Conservation (phyloP, 2,797 vertebrate species). For the Xenentodon cancila region DNA sequence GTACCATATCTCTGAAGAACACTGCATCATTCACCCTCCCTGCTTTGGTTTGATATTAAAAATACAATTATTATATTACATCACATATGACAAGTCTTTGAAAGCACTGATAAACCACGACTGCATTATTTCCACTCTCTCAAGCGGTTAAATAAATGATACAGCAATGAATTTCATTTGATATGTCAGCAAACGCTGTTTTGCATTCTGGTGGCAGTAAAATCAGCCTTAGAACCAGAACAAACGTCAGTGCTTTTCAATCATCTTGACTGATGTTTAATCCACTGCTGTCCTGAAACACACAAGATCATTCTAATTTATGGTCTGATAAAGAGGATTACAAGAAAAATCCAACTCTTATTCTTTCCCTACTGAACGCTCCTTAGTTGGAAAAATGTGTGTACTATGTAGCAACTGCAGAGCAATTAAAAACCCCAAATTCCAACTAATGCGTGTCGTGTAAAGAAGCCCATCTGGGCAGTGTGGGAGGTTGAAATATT, state of each 20-base stretch:
- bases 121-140: constrained; percentile 65
- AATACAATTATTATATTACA: constrained; percentile 76
- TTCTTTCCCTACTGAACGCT: not conserved
- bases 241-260: constrained; percentile 40
- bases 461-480: constrained; percentile 26
- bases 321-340: not conserved
- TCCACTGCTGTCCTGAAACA: not conserved
- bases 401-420: too few species aligned
- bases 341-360: constrained; percentile 25
- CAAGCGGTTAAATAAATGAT: constrained; percentile 67
- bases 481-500: constrained; percentile 49
- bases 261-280: constrained; percentile 14
- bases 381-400: too few species aligned
- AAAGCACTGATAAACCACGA: constrained; percentile 69
- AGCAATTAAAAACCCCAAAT: too few species aligned
- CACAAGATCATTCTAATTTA: constrained; percentile 28
- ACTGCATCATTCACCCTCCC: constrained; percentile 29
- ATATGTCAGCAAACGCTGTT: constrained; percentile 40
- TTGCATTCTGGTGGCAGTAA: constrained; percentile 34
- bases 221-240: constrained; percentile 7
- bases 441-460: constrained; percentile 36
- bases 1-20: constrained; percentile 34
- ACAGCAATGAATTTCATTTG: constrained; percentile 57
- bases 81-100: constrained; percentile 64
- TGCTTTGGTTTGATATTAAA: constrained; percentile 63